Conservation (phyloP, 2,888 invertebrate species). For the Petrolisthes cinctipes region DNA sequence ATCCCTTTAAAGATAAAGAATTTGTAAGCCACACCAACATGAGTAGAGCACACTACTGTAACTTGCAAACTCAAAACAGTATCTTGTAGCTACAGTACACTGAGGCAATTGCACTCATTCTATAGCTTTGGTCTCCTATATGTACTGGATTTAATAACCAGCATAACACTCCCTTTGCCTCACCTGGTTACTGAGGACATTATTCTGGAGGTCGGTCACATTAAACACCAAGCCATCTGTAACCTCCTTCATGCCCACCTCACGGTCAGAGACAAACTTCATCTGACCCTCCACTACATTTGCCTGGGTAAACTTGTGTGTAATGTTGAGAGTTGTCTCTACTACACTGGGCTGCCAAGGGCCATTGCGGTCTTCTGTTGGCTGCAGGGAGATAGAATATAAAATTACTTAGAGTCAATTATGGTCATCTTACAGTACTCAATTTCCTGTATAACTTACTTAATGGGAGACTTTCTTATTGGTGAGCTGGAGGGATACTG, state of each 20-base stretch:
- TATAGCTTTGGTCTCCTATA: background rate
- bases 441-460: too few relatives aligned
- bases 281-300: constrained; percentile 87
- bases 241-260: constrained; percentile 48
- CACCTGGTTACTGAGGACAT: constrained; percentile 62
- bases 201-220: constrained; percentile 60
- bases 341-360: background rate
- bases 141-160: background rate
- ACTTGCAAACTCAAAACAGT: too few relatives aligned
- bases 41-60: too few relatives aligned
- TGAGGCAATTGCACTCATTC: background rate
- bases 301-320: constrained; percentile 85
- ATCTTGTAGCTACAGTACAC: too few relatives aligned
- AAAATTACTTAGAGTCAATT: too few relatives aligned
- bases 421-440: too few relatives aligned
- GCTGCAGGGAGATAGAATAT: too few relatives aligned
- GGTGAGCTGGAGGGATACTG: too few relatives aligned
- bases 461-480: too few relatives aligned
- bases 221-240: constrained; percentile 55
- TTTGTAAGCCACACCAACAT: too few relatives aligned
- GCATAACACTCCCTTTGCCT: background rate
- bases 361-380: too few relatives aligned
- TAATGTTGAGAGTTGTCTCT: constrained; percentile 66
- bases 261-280: constrained; percentile 74
- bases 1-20: too few relatives aligned